phyloP scores from a whole-genome alignment of 2,888 invertebrate genomes.

The Morpho achilles region DNA sequence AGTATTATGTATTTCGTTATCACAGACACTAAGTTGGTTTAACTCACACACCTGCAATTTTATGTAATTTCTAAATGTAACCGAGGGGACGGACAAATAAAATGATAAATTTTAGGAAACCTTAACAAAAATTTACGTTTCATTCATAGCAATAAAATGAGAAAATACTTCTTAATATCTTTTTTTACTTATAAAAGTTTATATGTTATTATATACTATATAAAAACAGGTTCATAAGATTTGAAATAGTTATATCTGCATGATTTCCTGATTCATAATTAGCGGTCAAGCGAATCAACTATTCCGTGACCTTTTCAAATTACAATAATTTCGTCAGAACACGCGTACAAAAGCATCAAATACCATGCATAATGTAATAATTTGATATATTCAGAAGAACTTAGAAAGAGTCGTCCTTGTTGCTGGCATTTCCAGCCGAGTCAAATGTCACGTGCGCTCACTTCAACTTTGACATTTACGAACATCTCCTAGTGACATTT shows the following conservation, averaged over 20 bases:
- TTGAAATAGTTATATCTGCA: conserved; percentile 26
- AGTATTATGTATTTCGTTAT: conserved; percentile 51
- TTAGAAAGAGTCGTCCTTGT: conserved; percentile 77
- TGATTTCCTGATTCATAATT: conserved; percentile 52
- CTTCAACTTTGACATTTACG: conserved; percentile 68
- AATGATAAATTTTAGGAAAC: too few relatives aligned
- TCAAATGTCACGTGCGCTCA: conserved; percentile 75
- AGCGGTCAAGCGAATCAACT: conserved; percentile 69
- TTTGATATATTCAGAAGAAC: conserved; percentile 61
- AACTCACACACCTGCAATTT: conserved; percentile 8
- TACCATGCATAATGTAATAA: conserved; percentile 68
- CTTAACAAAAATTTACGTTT: too few relatives aligned
- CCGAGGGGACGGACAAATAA: too few relatives aligned
- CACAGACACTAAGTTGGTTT: conserved; percentile 33
- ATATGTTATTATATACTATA: conserved; percentile 3
- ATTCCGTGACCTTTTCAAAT: conserved; percentile 66
- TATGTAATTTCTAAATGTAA: neutral
- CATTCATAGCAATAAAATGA: neutral
- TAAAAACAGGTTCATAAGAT: conserved; percentile 14
- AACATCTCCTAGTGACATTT: conserved; percentile 58
- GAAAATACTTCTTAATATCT: neutral
- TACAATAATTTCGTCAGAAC: conserved; percentile 66
- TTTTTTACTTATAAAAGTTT: conserved; percentile 1
- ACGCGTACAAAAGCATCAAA: conserved; percentile 63
- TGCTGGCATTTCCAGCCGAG: conserved; percentile 72